Conservation (phyloP, 64 coral and sea anemone species). For the Stylophora pistillata region DNA sequence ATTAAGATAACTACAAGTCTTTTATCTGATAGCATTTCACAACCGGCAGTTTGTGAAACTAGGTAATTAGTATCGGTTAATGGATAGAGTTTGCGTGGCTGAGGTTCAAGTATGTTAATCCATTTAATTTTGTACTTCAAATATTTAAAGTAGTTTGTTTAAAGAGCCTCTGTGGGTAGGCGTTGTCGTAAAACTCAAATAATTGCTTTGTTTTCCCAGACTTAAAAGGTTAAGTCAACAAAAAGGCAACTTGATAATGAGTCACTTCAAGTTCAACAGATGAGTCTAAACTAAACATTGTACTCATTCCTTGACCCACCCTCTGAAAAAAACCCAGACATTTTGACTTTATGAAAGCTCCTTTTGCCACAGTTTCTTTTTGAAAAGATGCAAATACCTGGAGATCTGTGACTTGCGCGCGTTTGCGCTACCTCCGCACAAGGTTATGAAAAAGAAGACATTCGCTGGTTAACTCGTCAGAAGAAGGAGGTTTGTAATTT, state of each 20-base stretch:
- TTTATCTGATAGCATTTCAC: constrained; percentile 43
- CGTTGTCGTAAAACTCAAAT: constrained; percentile 6
- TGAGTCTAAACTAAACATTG: constrained; percentile 24
- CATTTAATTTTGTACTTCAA: constrained; percentile 3
- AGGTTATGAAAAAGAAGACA: not conserved
- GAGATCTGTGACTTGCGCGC: not conserved
- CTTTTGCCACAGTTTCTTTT: not conserved
- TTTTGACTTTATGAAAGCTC: not conserved
- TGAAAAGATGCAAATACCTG: not conserved
- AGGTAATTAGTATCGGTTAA: not conserved
- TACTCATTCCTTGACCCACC: not conserved
- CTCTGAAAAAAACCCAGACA: not conserved
- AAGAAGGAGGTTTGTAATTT: not conserved
- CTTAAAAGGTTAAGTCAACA: constrained; percentile 11
- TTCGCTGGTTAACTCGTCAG: not conserved
- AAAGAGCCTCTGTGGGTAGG: not conserved
- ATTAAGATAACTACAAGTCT: constrained; percentile 19
- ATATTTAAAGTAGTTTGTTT: constrained; percentile 48
- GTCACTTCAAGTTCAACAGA: not conserved
- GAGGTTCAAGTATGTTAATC: constrained; percentile 11
- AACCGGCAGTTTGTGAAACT: not conserved
- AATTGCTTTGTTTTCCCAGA: constrained; percentile 1
- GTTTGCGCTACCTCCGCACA: not conserved
- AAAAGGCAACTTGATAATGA: constrained; percentile 15
- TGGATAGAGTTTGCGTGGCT: not conserved